Evolutionary conservation across 2,888 invertebrate genomes (phyloP).

Genomic region (Cactoblastis cactorum): DNA sequence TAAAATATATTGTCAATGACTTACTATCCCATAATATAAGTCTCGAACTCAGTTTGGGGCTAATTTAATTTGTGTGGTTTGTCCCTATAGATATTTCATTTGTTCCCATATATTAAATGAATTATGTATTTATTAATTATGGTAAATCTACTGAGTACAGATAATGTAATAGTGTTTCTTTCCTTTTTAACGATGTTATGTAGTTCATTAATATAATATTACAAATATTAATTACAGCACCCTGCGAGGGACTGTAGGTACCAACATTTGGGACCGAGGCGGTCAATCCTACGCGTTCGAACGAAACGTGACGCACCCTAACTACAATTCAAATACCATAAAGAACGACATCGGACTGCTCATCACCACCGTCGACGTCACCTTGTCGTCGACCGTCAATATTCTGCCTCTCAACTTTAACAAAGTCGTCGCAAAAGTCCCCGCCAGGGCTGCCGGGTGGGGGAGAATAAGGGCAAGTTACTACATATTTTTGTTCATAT

Average conservation of each 20-base stretch:
- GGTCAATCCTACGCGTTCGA: conserved; percentile 38
- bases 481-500: too few species aligned
- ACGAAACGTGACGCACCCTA: conserved; percentile 48
- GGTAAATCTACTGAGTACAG: too few species aligned
- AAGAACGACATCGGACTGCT: conserved; percentile 40
- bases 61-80: too few species aligned
- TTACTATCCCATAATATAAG: too few species aligned
- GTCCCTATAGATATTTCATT: too few species aligned
- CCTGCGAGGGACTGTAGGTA: conserved; percentile 48
- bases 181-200: too few species aligned
- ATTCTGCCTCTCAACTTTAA: conserved; percentile 31
- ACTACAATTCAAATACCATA: conserved; percentile 32
- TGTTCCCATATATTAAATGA: too few species aligned
- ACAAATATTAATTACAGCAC: conserved; percentile 28
- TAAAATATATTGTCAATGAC: too few species aligned
- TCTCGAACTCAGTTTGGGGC: too few species aligned
- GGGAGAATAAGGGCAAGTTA: conserved; percentile 47
- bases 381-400: neutral
- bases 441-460: conserved; percentile 48
- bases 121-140: too few species aligned
- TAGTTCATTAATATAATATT: too few species aligned
- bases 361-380: conserved; percentile 18
- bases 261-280: conserved; percentile 49
- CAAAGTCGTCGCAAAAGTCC: conserved; percentile 27
- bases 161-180: too few species aligned